These are phyloP conservation scores for Phrynocephalus forsythii DNA, from an alignment of 2,797 vertebrate species.

Conservation along the genomic window DNA sequence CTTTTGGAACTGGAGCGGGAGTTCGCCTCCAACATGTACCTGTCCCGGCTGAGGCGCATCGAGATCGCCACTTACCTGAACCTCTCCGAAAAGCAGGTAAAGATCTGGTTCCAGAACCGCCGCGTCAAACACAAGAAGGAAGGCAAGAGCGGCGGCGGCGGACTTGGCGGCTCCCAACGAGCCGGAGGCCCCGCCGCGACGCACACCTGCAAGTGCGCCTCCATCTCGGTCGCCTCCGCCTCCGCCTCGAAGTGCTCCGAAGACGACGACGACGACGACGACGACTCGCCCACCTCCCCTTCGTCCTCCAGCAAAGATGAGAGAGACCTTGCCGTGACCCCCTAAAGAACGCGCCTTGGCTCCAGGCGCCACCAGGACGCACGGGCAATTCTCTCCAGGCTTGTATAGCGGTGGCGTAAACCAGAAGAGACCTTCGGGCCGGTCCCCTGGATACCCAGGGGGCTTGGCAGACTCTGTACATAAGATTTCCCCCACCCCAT, in stretches of 20 bases:
- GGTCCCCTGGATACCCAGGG: not conserved
- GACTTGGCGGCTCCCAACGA: conserved; percentile 76
- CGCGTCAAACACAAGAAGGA: conserved; percentile 99
- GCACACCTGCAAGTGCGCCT: conserved; percentile 92
- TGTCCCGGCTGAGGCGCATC: conserved; percentile 96
- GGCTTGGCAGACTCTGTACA: conserved; percentile 50
- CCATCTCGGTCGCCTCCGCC: conserved; percentile 82
- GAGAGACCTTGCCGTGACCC: conserved; percentile 90
- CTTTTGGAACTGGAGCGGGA: conserved; percentile 97
- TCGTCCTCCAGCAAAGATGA: conserved; percentile 98
- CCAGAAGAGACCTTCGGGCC: conserved; percentile 44
- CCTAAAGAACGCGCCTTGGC: conserved; percentile 72
- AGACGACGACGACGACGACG: conserved; percentile 90
- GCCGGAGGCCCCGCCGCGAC: conserved; percentile 75
- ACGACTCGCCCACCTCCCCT: conserved; percentile 91
- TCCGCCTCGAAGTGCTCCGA: conserved; percentile 89
- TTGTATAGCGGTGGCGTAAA: conserved; percentile 57
- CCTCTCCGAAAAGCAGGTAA: conserved; percentile 98
- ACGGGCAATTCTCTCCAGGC: conserved; percentile 54
- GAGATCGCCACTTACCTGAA: conserved; percentile 99
- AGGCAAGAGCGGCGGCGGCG: conserved; percentile 84
- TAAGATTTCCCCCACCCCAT: conserved; percentile 50
- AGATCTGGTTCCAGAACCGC: conserved; percentile 99
- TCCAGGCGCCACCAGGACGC: conserved; percentile 9
- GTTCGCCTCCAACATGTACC: conserved; percentile 99